Evolutionary conservation across 2,113 vertebrate species (phyloP).

Genomic region (Puma concolor): DNA sequence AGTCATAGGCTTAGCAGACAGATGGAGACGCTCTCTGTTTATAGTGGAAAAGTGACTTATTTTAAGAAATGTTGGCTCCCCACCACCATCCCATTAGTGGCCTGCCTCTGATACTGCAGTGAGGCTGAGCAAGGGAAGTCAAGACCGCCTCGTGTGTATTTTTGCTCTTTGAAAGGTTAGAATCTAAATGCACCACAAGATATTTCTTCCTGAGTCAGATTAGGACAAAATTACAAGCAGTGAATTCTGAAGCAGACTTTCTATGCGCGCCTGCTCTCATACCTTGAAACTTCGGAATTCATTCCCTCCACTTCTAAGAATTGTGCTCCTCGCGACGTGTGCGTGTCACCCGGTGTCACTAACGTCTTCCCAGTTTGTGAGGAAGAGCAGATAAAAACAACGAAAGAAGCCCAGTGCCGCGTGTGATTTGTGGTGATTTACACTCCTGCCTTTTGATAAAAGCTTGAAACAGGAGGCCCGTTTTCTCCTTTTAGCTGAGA

Average conservation of each 20-base stretch:
- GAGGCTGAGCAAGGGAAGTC: neutral
- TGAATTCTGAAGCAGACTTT: slow-evolving; percentile 32
- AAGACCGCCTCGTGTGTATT: slow-evolving; percentile 9
- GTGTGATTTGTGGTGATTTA: neutral
- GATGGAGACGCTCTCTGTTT: slow-evolving; percentile 52
- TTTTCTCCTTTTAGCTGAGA: neutral
- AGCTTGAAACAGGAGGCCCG: neutral
- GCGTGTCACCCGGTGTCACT: neutral
- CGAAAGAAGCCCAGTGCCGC: neutral
- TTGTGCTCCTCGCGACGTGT: neutral
- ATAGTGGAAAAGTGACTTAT: slow-evolving; percentile 57
- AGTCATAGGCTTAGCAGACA: neutral
- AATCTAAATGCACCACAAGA: slow-evolving; percentile 18
- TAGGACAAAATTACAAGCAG: slow-evolving; percentile 17
- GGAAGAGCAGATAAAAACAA: neutral
- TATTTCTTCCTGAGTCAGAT: slow-evolving; percentile 8
- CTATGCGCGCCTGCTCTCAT: neutral
- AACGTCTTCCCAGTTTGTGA: neutral
- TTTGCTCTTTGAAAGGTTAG: slow-evolving; percentile 66
- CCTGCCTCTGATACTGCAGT: neutral
- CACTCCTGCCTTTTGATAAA: neutral
- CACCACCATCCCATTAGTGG: neutral
- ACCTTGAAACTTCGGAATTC: neutral
- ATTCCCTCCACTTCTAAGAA: neutral
- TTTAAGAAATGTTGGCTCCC: slow-evolving; percentile 46